These are phyloP conservation scores for Anhinga anhinga DNA, from an alignment of 2,113 vertebrate species.

Conservation along the genomic window DNA sequence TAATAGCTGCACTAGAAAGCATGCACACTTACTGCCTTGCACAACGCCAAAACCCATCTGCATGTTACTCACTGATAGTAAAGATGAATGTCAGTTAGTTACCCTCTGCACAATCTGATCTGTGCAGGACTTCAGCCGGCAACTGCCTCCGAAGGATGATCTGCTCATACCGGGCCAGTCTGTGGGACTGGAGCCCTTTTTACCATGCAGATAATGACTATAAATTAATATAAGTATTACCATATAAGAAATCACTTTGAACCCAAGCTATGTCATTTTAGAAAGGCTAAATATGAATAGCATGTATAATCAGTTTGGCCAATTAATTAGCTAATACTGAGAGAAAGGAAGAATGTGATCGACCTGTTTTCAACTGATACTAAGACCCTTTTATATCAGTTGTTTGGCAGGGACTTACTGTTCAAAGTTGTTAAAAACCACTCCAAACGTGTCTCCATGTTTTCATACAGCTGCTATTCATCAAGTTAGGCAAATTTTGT, in stretches of 20 bases:
- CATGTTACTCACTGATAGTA: not conserved
- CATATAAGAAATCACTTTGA: not conserved
- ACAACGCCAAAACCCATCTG: not conserved
- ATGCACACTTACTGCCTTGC: not conserved
- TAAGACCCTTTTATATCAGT: not conserved
- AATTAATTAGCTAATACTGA: not conserved
- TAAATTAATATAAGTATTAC: not conserved
- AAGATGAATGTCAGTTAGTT: not conserved
- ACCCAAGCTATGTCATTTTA: constrained; percentile 5
- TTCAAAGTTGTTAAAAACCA: not conserved
- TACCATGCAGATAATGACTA: not conserved
- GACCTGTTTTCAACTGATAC: not conserved
- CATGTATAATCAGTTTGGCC: not conserved
- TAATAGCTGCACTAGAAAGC: not conserved
- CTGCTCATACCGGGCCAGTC: not conserved
- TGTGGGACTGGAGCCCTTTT: not conserved
- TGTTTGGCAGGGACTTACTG: not conserved
- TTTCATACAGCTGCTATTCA: not conserved
- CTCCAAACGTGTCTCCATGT: not conserved
- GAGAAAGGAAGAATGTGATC: not conserved
- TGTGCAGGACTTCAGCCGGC: not conserved
- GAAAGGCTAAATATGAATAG: constrained; percentile 9
- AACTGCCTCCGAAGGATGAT: not conserved
- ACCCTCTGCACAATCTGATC: not conserved
- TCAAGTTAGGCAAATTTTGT: not conserved